Evolutionary conservation across 2,797 vertebrate species (phyloP).

Genomic region (Stomatorhinus walkeri): DNA sequence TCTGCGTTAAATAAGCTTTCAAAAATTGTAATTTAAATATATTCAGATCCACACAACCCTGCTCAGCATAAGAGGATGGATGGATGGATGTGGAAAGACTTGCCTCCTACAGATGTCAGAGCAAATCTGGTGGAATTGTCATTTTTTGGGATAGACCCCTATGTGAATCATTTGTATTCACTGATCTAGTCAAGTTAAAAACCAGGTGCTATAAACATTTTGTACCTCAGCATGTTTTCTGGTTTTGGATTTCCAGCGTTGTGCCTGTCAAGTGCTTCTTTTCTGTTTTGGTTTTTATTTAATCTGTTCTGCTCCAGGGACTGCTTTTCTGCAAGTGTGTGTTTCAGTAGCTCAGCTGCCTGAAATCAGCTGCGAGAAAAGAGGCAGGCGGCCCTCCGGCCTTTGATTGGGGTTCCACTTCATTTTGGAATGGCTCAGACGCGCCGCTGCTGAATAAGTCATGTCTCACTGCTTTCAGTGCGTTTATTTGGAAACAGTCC

Average conservation of each 20-base stretch:
- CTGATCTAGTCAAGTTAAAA: neutral
- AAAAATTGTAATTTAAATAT: neutral
- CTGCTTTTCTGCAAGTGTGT: neutral
- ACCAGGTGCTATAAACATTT: neutral
- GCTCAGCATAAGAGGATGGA: neutral
- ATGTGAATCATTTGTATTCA: neutral
- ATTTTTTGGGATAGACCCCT: neutral
- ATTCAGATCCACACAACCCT: neutral
- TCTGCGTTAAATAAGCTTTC: neutral
- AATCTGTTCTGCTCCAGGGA: constrained; percentile 10
- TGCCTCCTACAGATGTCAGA: neutral
- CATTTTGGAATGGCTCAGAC: neutral
- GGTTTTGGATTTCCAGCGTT: neutral
- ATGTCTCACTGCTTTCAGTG: neutral
- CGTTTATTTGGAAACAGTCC: neutral
- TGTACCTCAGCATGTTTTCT: neutral
- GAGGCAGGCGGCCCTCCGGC: neutral
- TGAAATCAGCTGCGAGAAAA: neutral
- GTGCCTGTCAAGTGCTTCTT: neutral
- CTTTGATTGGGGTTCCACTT: neutral
- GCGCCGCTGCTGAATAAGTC: neutral
- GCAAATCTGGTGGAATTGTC: neutral
- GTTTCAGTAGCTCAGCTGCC: neutral
- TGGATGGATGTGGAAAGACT: neutral
- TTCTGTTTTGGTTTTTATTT: neutral